Percentiles rank a stretch among this genome's conserved stretches.
phyloP scores from a whole-genome alignment of 1,140 invertebrate species.

The Camponotus floridanus region DNA sequence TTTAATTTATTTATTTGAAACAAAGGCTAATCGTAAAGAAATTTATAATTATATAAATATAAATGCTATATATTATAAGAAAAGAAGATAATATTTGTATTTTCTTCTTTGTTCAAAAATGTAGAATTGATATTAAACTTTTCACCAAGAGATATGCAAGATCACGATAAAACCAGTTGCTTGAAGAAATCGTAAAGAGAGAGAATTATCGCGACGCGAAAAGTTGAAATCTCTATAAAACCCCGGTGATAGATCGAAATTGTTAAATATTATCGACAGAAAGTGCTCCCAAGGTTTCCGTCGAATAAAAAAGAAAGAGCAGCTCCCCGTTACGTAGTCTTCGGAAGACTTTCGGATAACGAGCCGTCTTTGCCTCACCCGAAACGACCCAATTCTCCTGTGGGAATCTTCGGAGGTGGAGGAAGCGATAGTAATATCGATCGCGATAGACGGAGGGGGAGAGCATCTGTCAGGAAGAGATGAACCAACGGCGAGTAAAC shows the following conservation, averaged over 20 bases:
- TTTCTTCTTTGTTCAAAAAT: slow-evolving; percentile 18
- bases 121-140: not conserved
- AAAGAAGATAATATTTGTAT: not conserved
- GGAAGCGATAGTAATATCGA: slow-evolving; percentile 64
- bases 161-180: slow-evolving; percentile 22
- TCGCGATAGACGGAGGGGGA: slow-evolving; percentile 26
- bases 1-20: not conserved
- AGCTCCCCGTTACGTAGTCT: slow-evolving; percentile 54
- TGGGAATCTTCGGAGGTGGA: slow-evolving; percentile 52
- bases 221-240: slow-evolving; percentile 37
- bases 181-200: slow-evolving; percentile 38
- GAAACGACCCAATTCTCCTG: slow-evolving; percentile 72
- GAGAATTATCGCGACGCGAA: slow-evolving; percentile 38
- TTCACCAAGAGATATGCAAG: not conserved
- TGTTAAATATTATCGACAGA: slow-evolving; percentile 56
- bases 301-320: not conserved
- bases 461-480: slow-evolving; percentile 15
- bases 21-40: not conserved
- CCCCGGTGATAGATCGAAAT: slow-evolving; percentile 35
- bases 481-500: slow-evolving; percentile 12
- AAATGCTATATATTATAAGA: not conserved
- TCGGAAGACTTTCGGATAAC: slow-evolving; percentile 70
- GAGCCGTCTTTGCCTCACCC: slow-evolving; percentile 54
- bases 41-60: slow-evolving; percentile 18
- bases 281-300: slow-evolving; percentile 37